phyloP scores from a whole-genome alignment of 35 echinoderm and acorn worm species.

The Holothuria glaberrima region DNA sequence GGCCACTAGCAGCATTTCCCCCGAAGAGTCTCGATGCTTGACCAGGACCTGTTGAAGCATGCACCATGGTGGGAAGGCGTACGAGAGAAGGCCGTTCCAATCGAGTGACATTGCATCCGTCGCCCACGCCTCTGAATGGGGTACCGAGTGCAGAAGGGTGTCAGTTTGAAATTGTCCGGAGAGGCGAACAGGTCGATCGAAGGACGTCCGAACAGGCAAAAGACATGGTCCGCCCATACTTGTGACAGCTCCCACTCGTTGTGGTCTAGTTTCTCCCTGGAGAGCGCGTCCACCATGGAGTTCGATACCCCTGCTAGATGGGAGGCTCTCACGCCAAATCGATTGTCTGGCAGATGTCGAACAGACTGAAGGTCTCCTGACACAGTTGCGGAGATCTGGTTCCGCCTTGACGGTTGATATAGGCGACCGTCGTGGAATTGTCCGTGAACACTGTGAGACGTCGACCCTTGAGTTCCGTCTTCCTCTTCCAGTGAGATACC shows the following conservation, averaged over 20 bases:
- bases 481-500: background rate
- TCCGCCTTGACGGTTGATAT: background rate
- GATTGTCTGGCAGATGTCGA: background rate
- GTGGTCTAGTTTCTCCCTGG: background rate
- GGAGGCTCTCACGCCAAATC: background rate
- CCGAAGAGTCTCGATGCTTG: background rate
- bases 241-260: background rate
- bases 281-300: background rate
- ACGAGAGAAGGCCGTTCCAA: background rate
- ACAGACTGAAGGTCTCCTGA: background rate
- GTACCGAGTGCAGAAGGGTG: background rate
- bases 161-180: no score
- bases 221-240: background rate
- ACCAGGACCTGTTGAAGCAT: background rate
- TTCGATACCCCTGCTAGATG: background rate
- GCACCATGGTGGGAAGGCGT: background rate
- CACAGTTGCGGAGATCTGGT: background rate
- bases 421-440: background rate
- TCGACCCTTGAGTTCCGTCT: background rate
- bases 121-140: background rate
- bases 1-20: background rate
- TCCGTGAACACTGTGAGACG: background rate
- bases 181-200: slow-evolving; percentile 13
- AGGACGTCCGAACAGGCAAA: background rate
- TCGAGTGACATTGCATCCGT: background rate